Conservation (phyloP, 2,888 invertebrate genomes). For the Xanthia togata region DNA sequence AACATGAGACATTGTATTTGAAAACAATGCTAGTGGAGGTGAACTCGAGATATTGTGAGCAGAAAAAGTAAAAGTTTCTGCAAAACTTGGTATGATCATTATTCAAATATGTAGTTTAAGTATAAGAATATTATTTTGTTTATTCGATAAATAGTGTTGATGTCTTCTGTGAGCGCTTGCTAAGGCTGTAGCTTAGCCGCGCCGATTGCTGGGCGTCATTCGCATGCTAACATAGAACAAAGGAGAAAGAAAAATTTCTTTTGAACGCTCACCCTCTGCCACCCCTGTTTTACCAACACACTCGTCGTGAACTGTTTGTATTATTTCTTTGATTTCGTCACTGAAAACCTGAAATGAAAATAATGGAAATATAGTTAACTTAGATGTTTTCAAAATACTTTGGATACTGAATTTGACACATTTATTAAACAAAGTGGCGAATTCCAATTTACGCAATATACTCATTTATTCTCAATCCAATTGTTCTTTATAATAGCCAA, state of each 20-base stretch:
- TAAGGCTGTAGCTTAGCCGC: constrained; percentile 73
- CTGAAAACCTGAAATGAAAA: constrained; percentile 82
- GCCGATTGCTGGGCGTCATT: constrained; percentile 82
- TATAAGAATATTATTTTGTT: background rate
- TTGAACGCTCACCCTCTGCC: constrained; percentile 86
- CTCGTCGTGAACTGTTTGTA: constrained; percentile 87
- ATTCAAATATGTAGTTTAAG: background rate
- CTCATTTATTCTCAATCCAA: background rate
- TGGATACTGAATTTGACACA: constrained; percentile 37
- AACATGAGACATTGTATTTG: constrained; percentile 79
- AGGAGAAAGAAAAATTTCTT: constrained; percentile 84
- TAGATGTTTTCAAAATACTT: constrained; percentile 43
- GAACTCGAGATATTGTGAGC: constrained; percentile 20
- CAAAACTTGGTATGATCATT: background rate
- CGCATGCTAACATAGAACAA: constrained; percentile 84
- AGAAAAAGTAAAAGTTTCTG: background rate
- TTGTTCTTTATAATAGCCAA: background rate
- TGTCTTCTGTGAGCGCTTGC: constrained; percentile 41
- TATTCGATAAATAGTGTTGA: constrained; percentile 15
- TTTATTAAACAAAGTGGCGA: background rate
- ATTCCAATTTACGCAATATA: constrained; percentile 2
- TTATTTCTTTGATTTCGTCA: constrained; percentile 89
- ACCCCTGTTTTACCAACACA: constrained; percentile 87
- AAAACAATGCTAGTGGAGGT: constrained; percentile 71
- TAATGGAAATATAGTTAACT: constrained; percentile 72